Evolutionary conservation across 2,888 invertebrate species (phyloP).

Genomic region (Globia sparganii): DNA sequence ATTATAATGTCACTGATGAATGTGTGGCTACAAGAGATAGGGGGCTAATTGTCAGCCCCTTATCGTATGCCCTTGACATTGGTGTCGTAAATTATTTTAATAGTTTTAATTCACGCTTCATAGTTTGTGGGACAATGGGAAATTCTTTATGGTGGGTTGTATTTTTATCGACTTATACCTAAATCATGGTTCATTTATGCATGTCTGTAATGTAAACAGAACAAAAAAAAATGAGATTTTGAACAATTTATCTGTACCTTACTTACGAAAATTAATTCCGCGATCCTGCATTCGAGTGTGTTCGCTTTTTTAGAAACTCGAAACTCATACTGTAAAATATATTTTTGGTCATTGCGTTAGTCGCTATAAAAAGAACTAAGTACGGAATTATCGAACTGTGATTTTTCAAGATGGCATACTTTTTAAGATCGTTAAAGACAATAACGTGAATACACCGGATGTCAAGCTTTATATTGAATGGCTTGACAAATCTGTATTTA

Average conservation of each 20-base stretch:
- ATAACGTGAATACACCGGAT: not conserved
- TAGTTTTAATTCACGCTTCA: constrained; percentile 32
- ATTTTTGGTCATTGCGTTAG: constrained; percentile 12
- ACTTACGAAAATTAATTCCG: not conserved
- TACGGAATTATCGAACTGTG: not conserved
- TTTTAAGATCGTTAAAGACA: not conserved
- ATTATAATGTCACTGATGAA: constrained; percentile 2
- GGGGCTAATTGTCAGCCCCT: constrained; percentile 30
- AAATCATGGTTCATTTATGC: constrained; percentile 7
- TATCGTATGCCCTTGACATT: constrained; percentile 46
- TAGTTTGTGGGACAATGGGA: not conserved
- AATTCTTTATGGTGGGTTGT: not conserved
- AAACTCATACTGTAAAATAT: not conserved
- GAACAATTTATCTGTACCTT: not conserved
- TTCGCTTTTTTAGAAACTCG: too few species aligned
- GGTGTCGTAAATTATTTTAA: constrained; percentile 35
- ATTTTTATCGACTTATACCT: constrained; percentile 10
- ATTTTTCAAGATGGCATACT: not conserved
- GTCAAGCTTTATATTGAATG: not conserved
- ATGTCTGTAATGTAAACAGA: not conserved
- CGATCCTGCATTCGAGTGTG: not conserved
- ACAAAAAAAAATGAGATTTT: not conserved
- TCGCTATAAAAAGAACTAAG: not conserved
- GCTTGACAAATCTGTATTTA: not conserved
- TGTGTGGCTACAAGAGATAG: constrained; percentile 48